Evolutionary conservation across 2,113 vertebrate species (phyloP).

Genomic region (Ibidorhyncha struthersii): DNA sequence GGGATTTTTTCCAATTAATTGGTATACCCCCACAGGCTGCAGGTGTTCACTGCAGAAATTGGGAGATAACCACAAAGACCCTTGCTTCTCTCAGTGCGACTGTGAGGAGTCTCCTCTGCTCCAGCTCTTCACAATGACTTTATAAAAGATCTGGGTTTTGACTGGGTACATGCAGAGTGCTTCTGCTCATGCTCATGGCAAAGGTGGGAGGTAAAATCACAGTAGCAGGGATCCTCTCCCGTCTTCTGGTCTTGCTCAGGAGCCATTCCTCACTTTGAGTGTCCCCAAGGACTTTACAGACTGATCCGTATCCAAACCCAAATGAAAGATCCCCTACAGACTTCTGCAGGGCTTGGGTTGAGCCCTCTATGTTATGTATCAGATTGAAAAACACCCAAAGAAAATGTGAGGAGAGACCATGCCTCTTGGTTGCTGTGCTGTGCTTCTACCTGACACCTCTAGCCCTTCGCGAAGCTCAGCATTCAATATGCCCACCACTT

Average conservation of each 20-base stretch:
- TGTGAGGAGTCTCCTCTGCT: slow-evolving; percentile 9
- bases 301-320: neutral
- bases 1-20: slow-evolving; percentile 74
- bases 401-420: neutral
- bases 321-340: neutral
- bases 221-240: neutral
- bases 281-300: neutral
- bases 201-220: neutral
- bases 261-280: neutral
- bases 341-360: neutral
- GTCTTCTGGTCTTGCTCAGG: neutral
- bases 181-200: neutral
- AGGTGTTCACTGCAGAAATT: slow-evolving; percentile 53
- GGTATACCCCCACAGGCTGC: slow-evolving; percentile 49
- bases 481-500: neutral
- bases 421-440: neutral
- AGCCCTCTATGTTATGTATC: neutral
- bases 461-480: neutral
- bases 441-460: neutral
- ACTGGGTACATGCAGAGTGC: neutral
- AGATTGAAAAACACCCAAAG: neutral
- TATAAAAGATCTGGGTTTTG: neutral
- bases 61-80: slow-evolving; percentile 42
- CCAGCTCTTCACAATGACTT: slow-evolving; percentile 4
- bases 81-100: neutral